Evolutionary conservation across 2,888 invertebrate genomes (phyloP).

Genomic region (Agrotis segetum): DNA sequence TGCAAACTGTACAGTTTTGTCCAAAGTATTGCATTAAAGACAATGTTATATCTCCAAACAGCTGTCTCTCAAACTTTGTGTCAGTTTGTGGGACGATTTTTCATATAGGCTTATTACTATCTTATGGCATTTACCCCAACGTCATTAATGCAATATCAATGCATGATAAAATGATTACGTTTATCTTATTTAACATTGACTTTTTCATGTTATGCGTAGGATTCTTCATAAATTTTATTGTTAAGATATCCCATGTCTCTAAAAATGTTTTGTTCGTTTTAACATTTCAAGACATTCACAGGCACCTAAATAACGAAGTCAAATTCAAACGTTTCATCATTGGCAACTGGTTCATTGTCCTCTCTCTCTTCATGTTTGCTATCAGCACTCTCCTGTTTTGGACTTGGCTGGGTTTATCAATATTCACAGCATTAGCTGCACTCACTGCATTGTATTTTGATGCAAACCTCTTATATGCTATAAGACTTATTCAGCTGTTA

Average conservation of each 20-base stretch:
- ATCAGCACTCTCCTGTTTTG: neutral
- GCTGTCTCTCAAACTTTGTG: neutral
- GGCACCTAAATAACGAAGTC: neutral
- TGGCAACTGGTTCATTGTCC: neutral
- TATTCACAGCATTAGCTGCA: too few species aligned
- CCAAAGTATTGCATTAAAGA: slow-evolving; percentile 19
- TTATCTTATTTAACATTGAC: too few species aligned
- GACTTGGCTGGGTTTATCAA: too few species aligned
- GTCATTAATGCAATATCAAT: too few species aligned
- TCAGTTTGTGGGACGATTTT: neutral
- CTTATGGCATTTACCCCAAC: too few species aligned
- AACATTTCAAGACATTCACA: slow-evolving; percentile 21
- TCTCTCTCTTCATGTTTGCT: neutral
- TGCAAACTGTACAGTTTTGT: slow-evolving; percentile 15
- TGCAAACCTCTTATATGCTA: slow-evolving; percentile 26
- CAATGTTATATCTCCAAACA: slow-evolving; percentile 9
- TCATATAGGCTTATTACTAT: too few species aligned
- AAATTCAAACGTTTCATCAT: neutral
- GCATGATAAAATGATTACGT: too few species aligned
- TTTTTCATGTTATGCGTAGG: neutral
- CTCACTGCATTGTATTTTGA: slow-evolving; percentile 8
- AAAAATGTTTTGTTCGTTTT: slow-evolving; percentile 8
- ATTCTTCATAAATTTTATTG: neutral
- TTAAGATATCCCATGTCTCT: neutral
- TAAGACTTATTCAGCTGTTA: slow-evolving; percentile 21